phyloP scores from a whole-genome alignment of 2,888 invertebrate species.

The Stenurella melanura region DNA sequence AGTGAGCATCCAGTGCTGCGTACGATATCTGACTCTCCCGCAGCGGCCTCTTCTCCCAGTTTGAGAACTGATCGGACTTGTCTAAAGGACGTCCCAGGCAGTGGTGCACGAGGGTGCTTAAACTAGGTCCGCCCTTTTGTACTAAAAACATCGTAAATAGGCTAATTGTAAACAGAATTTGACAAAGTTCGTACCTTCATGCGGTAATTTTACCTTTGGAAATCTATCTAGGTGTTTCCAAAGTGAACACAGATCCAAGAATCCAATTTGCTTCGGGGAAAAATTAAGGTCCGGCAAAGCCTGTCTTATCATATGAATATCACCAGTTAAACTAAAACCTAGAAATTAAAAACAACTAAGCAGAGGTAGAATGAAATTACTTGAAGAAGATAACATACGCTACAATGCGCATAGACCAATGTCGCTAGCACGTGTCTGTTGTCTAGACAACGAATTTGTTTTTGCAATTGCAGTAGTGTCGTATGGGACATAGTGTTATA shows the following conservation, averaged over 20 bases:
- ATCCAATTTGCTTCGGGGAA: constrained; percentile 73
- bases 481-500: too few relatives aligned
- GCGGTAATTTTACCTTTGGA: constrained; percentile 76
- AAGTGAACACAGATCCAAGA: constrained; percentile 77
- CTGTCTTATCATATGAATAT: constrained; percentile 78
- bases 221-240: constrained; percentile 77
- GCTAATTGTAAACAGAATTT: not conserved
- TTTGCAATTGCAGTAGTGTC: too few relatives aligned
- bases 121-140: constrained; percentile 78
- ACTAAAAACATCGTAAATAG: constrained; percentile 54
- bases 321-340: constrained; percentile 78
- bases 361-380: too few relatives aligned
- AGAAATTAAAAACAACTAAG: constrained; percentile 46
- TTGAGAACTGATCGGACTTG: constrained; percentile 93
- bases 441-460: too few relatives aligned
- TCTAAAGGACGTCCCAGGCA: constrained; percentile 86
- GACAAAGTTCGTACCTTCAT: constrained; percentile 69
- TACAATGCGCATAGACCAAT: too few relatives aligned
- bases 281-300: constrained; percentile 76
- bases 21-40: constrained; percentile 86
- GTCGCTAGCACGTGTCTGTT: too few relatives aligned
- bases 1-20: constrained; percentile 92
- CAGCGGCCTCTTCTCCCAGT: constrained; percentile 91
- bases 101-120: constrained; percentile 84
- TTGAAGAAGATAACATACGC: too few relatives aligned